Evolutionary conservation across 2,113 vertebrate genomes (phyloP).

Genomic region (Cyanoramphus novaezelandiae): DNA sequence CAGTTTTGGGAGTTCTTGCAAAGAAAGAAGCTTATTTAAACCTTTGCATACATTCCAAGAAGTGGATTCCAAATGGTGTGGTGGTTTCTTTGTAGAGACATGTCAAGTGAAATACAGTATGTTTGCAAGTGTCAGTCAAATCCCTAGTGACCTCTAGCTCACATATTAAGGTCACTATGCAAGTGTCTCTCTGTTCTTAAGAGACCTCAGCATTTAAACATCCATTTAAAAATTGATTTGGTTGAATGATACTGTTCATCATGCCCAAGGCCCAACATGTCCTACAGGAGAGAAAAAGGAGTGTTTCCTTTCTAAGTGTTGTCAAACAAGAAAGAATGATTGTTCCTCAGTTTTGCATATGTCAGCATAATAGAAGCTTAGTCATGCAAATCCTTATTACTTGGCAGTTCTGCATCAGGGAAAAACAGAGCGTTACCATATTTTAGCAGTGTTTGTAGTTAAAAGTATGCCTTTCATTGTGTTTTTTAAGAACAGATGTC

Average conservation of each 20-base stretch:
- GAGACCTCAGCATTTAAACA: slow-evolving; percentile 30
- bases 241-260: background rate
- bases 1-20: background rate
- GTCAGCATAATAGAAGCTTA: slow-evolving; percentile 71
- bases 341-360: slow-evolving; percentile 60
- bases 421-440: slow-evolving; percentile 40
- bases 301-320: slow-evolving; percentile 61
- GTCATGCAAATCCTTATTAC: slow-evolving; percentile 77
- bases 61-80: background rate
- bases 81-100: background rate
- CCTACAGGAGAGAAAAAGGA: slow-evolving; percentile 26
- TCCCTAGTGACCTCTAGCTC: slow-evolving; percentile 2
- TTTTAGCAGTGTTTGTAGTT: slow-evolving; percentile 69
- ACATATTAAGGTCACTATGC: background rate
- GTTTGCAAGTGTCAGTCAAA: background rate
- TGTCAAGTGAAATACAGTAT: background rate
- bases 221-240: slow-evolving; percentile 38
- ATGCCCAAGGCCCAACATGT: slow-evolving; percentile 18
- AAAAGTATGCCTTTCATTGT: slow-evolving; percentile 65
- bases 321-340: slow-evolving; percentile 53
- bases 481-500: slow-evolving; percentile 71
- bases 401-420: slow-evolving; percentile 59
- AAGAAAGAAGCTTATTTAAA: background rate
- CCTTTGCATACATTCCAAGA: background rate
- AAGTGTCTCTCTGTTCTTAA: background rate